phyloP scores from a whole-genome alignment of 2,113 vertebrate species.

The Thinocorus orbignyianus region DNA sequence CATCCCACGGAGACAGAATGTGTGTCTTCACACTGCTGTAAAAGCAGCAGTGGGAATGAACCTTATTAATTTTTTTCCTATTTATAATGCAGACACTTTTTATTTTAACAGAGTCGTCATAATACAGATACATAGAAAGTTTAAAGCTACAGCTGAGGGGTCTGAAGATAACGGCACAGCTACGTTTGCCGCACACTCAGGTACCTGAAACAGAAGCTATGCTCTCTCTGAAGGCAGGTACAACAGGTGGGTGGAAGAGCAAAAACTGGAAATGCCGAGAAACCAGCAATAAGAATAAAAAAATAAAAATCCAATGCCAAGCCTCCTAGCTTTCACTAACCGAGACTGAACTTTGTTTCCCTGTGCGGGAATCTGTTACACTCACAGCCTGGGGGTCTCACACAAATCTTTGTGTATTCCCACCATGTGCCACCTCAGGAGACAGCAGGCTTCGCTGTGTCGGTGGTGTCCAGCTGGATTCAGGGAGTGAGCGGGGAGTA shows the following conservation, averaged over 20 bases:
- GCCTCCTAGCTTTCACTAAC: neutral
- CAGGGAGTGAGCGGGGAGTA: neutral
- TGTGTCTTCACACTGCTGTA: neutral
- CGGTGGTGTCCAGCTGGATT: fast-evolving
- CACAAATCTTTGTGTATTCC: neutral
- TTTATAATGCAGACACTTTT: neutral
- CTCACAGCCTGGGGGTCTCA: neutral
- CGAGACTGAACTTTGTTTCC: neutral
- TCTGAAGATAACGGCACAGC: neutral
- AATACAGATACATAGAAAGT: neutral
- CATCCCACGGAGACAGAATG: fast-evolving
- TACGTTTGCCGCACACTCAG: fast-evolving
- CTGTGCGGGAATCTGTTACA: fast-evolving
- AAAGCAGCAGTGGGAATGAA: neutral
- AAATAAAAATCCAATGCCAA: neutral
- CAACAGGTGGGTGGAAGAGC: neutral
- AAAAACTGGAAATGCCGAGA: neutral
- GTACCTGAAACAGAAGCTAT: neutral
- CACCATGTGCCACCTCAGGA: neutral
- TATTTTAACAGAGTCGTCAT: neutral
- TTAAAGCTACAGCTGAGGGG: neutral
- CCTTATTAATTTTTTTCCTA: neutral
- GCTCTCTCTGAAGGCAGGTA: neutral
- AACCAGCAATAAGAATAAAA: neutral
- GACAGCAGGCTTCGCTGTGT: fast-evolving